phyloP scores from a whole-genome alignment of 2,888 invertebrate genomes.

The Scotopteryx bipunctaria region DNA sequence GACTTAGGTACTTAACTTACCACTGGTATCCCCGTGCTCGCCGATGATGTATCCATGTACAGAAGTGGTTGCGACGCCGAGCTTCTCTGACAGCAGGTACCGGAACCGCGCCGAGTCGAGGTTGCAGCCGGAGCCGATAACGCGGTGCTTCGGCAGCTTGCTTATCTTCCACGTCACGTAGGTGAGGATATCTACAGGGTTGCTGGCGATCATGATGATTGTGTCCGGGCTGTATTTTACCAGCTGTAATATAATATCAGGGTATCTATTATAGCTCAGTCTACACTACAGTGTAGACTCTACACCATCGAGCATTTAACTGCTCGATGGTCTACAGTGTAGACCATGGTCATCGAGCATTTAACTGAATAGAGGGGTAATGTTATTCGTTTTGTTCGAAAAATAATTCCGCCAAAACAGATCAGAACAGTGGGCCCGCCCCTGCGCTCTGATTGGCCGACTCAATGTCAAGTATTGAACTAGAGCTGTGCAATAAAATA shows the following conservation, averaged over 20 bases:
- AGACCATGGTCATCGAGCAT: too few relatives aligned
- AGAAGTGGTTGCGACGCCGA: conserved; percentile 91
- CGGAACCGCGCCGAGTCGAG: conserved; percentile 96
- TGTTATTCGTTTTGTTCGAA: too few relatives aligned
- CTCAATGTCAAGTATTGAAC: too few relatives aligned
- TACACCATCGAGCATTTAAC: too few relatives aligned
- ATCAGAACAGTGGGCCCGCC: too few relatives aligned
- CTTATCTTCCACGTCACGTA: conserved; percentile 98
- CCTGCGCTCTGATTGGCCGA: too few relatives aligned
- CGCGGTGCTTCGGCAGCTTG: conserved; percentile 92
- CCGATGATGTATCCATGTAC: conserved; percentile 97
- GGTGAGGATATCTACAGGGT: conserved; percentile 96
- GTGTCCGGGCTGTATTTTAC: conserved; percentile 93
- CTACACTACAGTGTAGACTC: too few relatives aligned
- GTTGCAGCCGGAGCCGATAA: conserved; percentile 97
- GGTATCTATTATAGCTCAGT: too few relatives aligned
- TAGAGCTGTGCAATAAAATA: too few relatives aligned
- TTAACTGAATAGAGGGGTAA: too few relatives aligned
- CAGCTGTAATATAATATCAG: conserved; percentile 70
- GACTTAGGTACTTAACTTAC: conserved; percentile 65
- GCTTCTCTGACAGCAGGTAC: conserved; percentile 91
- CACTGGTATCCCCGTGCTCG: conserved; percentile 96
- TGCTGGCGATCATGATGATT: conserved; percentile 93
- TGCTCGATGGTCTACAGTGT: too few relatives aligned
- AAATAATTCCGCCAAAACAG: too few relatives aligned